These are phyloP conservation scores for Tetragnatha versicolor DNA, from an alignment of 1,140 invertebrate genomes.

Conservation along the genomic window DNA sequence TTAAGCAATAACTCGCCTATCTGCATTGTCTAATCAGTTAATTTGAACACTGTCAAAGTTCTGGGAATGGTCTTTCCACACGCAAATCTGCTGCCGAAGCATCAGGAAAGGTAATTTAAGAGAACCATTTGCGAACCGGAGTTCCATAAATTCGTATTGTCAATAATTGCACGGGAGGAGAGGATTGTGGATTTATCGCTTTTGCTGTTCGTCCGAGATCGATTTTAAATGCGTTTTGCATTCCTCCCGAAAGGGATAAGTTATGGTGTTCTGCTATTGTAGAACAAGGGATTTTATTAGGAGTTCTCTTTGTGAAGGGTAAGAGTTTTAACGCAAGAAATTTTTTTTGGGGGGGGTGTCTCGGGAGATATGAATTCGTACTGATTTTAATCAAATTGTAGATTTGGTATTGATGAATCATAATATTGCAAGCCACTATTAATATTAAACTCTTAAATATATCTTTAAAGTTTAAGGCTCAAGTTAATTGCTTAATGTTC, in stretches of 20 bases:
- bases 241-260: background rate
- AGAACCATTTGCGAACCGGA: background rate
- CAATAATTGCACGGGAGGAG: constrained; percentile 30
- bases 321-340: too few species aligned
- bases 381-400: too few species aligned
- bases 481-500: too few species aligned
- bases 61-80: constrained; percentile 13
- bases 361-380: too few species aligned
- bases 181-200: constrained; percentile 6
- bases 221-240: background rate
- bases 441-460: too few species aligned
- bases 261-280: background rate
- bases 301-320: too few species aligned
- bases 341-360: too few species aligned
- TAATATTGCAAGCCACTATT: too few species aligned
- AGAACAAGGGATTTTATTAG: too few species aligned
- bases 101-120: constrained; percentile 18
- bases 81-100: constrained; percentile 9
- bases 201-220: background rate
- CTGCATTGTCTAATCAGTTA: constrained; percentile 25
- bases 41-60: background rate
- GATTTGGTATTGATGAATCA: too few species aligned
- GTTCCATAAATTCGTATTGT: constrained; percentile 46
- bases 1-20: constrained; percentile 23
- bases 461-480: too few species aligned